Percentiles rank a stretch among this genome's conserved stretches.
phyloP scores from a whole-genome alignment of 2,797 vertebrate genomes.

The Enteromius unitaeniatus region DNA sequence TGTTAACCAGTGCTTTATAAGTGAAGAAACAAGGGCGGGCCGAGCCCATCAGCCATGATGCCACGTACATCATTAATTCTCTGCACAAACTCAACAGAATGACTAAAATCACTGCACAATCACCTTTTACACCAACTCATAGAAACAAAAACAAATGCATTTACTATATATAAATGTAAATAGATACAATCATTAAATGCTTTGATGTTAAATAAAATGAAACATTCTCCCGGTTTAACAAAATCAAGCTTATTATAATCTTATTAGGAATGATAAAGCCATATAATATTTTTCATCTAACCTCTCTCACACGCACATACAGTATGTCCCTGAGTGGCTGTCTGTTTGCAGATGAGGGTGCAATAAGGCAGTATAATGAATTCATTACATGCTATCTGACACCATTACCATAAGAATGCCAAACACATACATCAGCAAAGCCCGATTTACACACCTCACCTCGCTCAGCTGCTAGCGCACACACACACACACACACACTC shows the following conservation, averaged over 20 bases:
- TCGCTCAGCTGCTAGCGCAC: conserved; percentile 53
- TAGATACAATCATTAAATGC: not conserved
- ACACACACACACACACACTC: not conserved
- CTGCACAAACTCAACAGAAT: not conserved
- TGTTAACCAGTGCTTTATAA: not conserved
- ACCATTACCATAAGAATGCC: conserved; percentile 68
- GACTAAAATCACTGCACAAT: not conserved
- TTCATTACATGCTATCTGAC: conserved; percentile 70
- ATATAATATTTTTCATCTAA: conserved; percentile 26
- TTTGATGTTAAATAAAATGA: not conserved
- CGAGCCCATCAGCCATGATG: not conserved
- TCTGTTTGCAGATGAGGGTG: conserved; percentile 62
- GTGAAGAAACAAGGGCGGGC: not conserved
- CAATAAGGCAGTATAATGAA: conserved; percentile 68
- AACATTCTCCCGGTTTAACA: not conserved
- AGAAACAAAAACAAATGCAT: not conserved
- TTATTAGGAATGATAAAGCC: conserved; percentile 32
- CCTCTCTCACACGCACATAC: conserved; percentile 35
- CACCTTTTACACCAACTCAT: not conserved
- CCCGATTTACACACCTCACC: conserved; percentile 57
- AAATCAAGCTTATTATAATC: conserved; percentile 18
- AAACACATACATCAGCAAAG: conserved; percentile 62
- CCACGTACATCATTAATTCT: conserved; percentile 6
- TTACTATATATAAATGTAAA: not conserved
- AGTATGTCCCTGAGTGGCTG: conserved; percentile 58